phyloP scores from a whole-genome alignment of 1,140 invertebrate species.

The Rhizoglyphus robini region DNA sequence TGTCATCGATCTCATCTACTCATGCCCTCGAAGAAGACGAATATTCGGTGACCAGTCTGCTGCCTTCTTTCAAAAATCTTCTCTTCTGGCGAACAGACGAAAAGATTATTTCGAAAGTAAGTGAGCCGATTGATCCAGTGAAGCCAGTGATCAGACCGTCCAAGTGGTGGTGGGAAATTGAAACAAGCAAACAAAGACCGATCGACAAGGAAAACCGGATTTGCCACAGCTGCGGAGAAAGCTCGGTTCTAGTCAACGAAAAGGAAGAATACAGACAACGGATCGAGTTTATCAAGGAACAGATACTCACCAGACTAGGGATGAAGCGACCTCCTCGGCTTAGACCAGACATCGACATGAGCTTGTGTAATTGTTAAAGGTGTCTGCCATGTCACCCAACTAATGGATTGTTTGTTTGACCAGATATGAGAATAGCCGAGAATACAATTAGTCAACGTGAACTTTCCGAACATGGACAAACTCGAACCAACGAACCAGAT shows the following conservation, averaged over 20 bases:
- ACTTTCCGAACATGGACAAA: neutral
- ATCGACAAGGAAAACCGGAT: neutral
- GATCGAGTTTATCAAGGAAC: constrained; percentile 47
- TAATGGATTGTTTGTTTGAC: neutral
- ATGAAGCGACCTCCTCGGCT: constrained; percentile 50
- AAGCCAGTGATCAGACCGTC: neutral
- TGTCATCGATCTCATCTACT: neutral
- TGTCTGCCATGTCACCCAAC: no score
- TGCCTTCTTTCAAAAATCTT: neutral
- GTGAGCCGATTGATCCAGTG: neutral
- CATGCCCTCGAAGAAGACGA: neutral
- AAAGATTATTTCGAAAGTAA: neutral
- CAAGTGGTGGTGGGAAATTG: neutral
- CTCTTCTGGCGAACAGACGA: neutral
- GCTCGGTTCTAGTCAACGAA: neutral
- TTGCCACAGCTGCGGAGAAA: neutral
- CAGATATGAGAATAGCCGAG: neutral
- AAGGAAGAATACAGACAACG: constrained; percentile 18
- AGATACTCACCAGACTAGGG: constrained; percentile 49
- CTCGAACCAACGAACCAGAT: neutral
- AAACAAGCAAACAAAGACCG: neutral
- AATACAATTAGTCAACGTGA: neutral
- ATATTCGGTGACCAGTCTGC: constrained; percentile 1
- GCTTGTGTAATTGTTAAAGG: constrained; percentile 15
- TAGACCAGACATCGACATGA: constrained; percentile 35